Evolutionary conservation across 2,888 invertebrate genomes (phyloP).

Genomic region (Norana najaformis): DNA sequence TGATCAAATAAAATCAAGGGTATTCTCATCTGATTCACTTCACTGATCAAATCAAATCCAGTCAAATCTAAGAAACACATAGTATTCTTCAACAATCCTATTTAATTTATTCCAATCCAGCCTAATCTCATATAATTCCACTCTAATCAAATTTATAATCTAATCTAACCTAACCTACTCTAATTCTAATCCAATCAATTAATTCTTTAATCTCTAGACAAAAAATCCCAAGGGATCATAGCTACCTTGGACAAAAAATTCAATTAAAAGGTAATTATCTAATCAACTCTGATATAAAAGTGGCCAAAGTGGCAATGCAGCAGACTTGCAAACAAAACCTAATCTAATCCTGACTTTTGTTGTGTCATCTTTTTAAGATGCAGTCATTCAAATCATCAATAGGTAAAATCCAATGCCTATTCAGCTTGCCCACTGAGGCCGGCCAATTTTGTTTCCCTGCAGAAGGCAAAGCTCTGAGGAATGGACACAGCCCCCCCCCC

Average conservation of each 20-base stretch:
- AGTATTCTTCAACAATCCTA: too few relatives aligned
- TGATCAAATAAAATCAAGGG: too few relatives aligned
- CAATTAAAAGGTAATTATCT: too few relatives aligned
- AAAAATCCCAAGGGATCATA: too few relatives aligned
- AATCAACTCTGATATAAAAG: too few relatives aligned
- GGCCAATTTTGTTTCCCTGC: not conserved
- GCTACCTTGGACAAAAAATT: too few relatives aligned
- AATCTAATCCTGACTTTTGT: not conserved
- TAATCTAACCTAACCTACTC: not conserved
- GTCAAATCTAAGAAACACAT: too few relatives aligned
- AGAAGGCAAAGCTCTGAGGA: not conserved
- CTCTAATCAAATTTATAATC: not conserved
- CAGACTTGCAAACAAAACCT: not conserved
- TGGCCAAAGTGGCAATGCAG: too few relatives aligned
- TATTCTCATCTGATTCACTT: not conserved
- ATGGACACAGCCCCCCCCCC: not conserved
- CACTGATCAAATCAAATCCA: too few relatives aligned
- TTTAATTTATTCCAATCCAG: too few relatives aligned
- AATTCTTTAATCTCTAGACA: too few relatives aligned
- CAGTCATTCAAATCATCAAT: not conserved
- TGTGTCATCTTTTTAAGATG: not conserved
- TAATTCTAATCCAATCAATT: too few relatives aligned
- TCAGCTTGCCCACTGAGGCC: not conserved
- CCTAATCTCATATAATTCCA: not conserved
- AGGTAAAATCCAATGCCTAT: not conserved